These are phyloP conservation scores for Apis dorsata DNA, from an alignment of 1,140 invertebrate species.

Conservation along the genomic window DNA sequence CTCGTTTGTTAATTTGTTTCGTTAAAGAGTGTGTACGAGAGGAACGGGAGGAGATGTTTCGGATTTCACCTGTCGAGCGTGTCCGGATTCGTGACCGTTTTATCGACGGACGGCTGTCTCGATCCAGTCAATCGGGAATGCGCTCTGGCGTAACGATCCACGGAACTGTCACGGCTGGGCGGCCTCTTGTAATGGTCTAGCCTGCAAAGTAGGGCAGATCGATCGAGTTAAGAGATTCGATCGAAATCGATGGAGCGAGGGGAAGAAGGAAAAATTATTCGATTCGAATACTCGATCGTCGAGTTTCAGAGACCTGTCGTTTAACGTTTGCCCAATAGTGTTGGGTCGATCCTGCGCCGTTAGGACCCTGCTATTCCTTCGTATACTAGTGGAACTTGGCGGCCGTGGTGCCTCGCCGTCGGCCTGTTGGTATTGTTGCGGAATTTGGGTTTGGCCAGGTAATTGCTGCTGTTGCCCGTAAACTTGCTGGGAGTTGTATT, in stretches of 20 bases:
- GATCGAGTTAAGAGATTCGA: neutral
- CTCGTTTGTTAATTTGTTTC: no score
- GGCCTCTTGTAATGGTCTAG: slow-evolving; percentile 96
- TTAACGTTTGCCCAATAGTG: slow-evolving; percentile 76
- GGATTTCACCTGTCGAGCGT: slow-evolving; percentile 76
- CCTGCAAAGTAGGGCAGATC: slow-evolving; percentile 42
- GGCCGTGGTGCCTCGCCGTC: slow-evolving; percentile 70
- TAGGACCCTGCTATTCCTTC: slow-evolving; percentile 76
- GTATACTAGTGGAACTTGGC: slow-evolving; percentile 71
- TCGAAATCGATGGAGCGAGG: no score
- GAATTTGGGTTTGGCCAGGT: slow-evolving; percentile 58
- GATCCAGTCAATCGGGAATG: slow-evolving; percentile 81
- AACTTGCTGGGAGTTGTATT: slow-evolving; percentile 66
- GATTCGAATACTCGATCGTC: no score
- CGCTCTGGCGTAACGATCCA: slow-evolving; percentile 88
- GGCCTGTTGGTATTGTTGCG: slow-evolving; percentile 68
- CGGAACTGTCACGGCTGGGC: slow-evolving; percentile 92
- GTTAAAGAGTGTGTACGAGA: neutral
- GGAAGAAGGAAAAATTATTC: no score
- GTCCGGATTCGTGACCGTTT: slow-evolving; percentile 77
- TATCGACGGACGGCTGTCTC: slow-evolving; percentile 88
- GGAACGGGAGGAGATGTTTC: neutral
- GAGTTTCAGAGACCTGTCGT: slow-evolving; percentile 70
- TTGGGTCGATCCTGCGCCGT: slow-evolving; percentile 75
- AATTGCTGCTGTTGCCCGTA: slow-evolving; percentile 61